Conservation (phyloP, 2,888 invertebrate species). For the Pegoplata infirma region DNA sequence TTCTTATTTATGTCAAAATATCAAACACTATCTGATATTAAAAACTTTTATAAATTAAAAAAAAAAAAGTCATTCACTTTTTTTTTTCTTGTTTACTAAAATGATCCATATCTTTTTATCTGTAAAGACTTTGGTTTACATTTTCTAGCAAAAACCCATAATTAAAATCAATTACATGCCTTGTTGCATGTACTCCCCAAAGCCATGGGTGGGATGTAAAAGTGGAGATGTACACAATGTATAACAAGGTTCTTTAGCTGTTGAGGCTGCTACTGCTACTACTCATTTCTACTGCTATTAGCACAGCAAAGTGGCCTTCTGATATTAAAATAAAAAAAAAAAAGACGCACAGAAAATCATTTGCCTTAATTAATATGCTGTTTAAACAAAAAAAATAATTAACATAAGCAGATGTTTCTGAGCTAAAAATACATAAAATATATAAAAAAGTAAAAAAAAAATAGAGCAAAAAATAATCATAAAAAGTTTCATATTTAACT, state of each 20-base stretch:
- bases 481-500: neutral
- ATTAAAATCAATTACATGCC: constrained; percentile 62
- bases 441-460: neutral
- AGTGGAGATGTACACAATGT: constrained; percentile 38
- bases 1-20: neutral
- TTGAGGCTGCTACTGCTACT: neutral
- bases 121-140: neutral
- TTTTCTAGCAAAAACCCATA: constrained; percentile 29
- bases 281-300: neutral
- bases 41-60: neutral
- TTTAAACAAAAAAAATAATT: constrained; percentile 8
- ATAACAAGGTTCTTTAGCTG: constrained; percentile 17
- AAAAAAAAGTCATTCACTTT: neutral
- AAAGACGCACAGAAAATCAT: constrained; percentile 9
- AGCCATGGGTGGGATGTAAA: constrained; percentile 41
- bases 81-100: neutral
- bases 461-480: neutral
- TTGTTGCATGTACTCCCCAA: constrained; percentile 52
- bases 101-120: neutral
- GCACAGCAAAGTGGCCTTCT: constrained; percentile 28
- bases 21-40: neutral
- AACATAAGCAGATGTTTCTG: constrained; percentile 19
- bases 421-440: neutral
- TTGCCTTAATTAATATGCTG: constrained; percentile 49
- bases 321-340: neutral